Evolutionary conservation across 2,888 invertebrate genomes (phyloP).

Genomic region (Embidobia sp.): DNA sequence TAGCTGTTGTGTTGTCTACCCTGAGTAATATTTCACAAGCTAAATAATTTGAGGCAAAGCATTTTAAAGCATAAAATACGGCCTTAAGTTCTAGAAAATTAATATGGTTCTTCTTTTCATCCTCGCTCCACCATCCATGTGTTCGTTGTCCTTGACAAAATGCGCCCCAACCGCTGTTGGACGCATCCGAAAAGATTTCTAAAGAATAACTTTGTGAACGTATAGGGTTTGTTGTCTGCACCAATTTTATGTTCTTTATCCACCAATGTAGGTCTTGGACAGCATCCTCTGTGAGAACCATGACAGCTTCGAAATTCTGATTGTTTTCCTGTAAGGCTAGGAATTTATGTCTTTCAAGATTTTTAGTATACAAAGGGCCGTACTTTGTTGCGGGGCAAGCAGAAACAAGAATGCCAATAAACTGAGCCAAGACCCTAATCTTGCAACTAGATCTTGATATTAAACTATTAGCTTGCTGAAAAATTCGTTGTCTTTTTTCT

Average conservation of each 20-base stretch:
- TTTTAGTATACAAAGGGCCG: slow-evolving; percentile 26
- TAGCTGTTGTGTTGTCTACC: slow-evolving; percentile 34
- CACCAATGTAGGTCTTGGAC: slow-evolving; percentile 6
- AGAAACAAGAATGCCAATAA: slow-evolving; percentile 35
- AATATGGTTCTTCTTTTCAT: slow-evolving; percentile 52
- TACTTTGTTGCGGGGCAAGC: slow-evolving; percentile 43
- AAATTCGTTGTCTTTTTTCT: slow-evolving; percentile 22
- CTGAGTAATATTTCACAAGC: slow-evolving; percentile 14
- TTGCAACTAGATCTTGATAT: background rate
- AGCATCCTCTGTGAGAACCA: background rate
- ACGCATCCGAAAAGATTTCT: slow-evolving; percentile 25
- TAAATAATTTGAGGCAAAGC: slow-evolving; percentile 37
- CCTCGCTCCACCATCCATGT: slow-evolving; percentile 22
- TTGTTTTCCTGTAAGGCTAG: background rate
- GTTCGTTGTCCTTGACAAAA: background rate
- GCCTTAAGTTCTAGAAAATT: slow-evolving; percentile 42
- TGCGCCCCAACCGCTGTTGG: slow-evolving; percentile 57
- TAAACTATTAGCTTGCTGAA: background rate
- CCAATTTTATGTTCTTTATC: background rate
- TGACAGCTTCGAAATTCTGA: slow-evolving; percentile 5
- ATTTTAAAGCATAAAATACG: slow-evolving; percentile 9
- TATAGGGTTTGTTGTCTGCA: background rate
- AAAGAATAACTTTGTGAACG: background rate
- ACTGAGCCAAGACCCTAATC: slow-evolving; percentile 43
- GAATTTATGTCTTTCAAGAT: slow-evolving; percentile 17